phyloP scores from a whole-genome alignment of 2,113 vertebrate genomes.

The Neopipo cinnamomea region DNA sequence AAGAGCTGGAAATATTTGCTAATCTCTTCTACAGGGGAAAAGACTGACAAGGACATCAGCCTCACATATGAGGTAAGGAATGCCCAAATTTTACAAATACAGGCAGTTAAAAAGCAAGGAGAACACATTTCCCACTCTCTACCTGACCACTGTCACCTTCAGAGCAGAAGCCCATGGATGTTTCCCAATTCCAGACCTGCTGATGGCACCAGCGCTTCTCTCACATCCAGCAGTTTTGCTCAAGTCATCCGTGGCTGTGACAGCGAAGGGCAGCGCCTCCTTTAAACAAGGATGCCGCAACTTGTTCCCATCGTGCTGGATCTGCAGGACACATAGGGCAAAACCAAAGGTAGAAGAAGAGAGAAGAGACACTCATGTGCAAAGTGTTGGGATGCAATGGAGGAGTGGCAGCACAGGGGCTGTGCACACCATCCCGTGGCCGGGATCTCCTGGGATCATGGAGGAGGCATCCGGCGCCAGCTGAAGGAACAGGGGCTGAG shows the following conservation, averaged over 20 bases:
- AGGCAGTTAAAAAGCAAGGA: neutral
- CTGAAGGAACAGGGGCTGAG: neutral
- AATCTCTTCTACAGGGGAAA: neutral
- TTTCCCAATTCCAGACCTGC: neutral
- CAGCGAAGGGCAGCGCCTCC: neutral
- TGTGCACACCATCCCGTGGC: neutral
- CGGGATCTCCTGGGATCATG: neutral
- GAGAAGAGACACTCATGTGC: neutral
- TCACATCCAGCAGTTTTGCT: neutral
- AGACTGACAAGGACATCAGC: neutral
- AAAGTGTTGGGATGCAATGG: neutral
- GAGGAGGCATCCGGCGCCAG: neutral
- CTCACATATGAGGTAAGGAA: neutral
- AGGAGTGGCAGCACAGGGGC: neutral
- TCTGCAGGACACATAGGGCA: neutral
- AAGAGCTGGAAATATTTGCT: neutral
- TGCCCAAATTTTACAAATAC: neutral
- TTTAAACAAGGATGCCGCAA: neutral
- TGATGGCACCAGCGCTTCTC: accelerated
- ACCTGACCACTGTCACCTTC: neutral
- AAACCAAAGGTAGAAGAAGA: neutral
- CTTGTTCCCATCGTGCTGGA: neutral
- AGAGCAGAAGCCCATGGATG: neutral
- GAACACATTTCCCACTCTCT: neutral
- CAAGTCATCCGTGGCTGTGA: neutral